Evolutionary conservation across 2,797 vertebrate genomes (phyloP).

Genomic region (Serranus cabrilla): DNA sequence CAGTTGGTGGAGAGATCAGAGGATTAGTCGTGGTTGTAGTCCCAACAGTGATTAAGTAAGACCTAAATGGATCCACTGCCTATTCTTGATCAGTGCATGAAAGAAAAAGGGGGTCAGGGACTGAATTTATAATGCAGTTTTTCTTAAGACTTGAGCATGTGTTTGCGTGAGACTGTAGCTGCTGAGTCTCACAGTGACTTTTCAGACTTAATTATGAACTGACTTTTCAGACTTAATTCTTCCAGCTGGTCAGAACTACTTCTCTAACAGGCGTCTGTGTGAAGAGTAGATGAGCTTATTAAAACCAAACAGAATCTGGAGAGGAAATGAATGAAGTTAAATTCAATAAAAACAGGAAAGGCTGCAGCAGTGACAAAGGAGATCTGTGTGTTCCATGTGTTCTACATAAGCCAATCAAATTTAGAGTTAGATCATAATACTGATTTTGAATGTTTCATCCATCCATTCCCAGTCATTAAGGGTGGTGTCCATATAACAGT

Average conservation of each 20-base stretch:
- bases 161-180: background rate
- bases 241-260: background rate
- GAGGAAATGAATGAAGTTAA: conserved; percentile 57
- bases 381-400: background rate
- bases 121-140: background rate
- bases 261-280: background rate
- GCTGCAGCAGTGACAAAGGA: conserved; percentile 28
- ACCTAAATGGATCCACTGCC: conserved; percentile 70
- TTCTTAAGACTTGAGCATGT: background rate
- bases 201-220: background rate
- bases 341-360: conserved; percentile 52
- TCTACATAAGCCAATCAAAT: conserved; percentile 18
- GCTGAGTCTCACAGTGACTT: background rate
- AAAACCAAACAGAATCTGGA: conserved; percentile 31
- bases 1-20: conserved; percentile 70
- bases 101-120: conserved; percentile 47
- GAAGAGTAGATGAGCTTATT: conserved; percentile 35
- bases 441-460: conserved; percentile 5
- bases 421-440: conserved; percentile 4
- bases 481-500: conserved; percentile 35
- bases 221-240: background rate
- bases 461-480: background rate
- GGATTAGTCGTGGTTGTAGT: conserved; percentile 70
- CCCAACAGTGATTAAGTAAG: conserved; percentile 64
- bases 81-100: conserved; percentile 59